Conservation (phyloP, 2,888 invertebrate species). For the Agrochola circellaris region DNA sequence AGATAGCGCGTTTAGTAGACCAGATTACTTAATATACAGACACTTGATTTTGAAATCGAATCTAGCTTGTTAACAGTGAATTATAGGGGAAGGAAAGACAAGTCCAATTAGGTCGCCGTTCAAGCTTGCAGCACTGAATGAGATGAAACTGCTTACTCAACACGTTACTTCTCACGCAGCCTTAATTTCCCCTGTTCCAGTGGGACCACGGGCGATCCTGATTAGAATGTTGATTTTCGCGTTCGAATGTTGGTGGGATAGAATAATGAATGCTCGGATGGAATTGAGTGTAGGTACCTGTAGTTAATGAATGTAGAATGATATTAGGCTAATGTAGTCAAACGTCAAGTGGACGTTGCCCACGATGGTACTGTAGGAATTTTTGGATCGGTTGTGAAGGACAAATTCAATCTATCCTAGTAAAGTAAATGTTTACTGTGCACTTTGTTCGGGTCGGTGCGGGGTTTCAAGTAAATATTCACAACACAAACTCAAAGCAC, state of each 20-base stretch:
- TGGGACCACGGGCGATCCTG: conserved; percentile 2
- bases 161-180: conserved; percentile 1
- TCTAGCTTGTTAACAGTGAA: conserved; percentile 28
- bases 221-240: conserved; percentile 15
- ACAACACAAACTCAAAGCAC: background rate
- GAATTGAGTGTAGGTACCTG: background rate
- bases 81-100: conserved; percentile 23
- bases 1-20: conserved; percentile 22
- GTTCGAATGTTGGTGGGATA: background rate
- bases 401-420: background rate
- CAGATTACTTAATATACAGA: conserved; percentile 34
- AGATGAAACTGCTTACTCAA: conserved; percentile 22
- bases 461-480: background rate
- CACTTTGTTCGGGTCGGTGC: background rate
- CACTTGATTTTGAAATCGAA: conserved; percentile 38
- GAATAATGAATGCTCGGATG: background rate
- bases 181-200: background rate
- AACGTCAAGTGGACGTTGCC: background rate
- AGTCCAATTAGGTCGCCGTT: conserved; percentile 21
- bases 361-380: background rate
- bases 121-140: conserved; percentile 10
- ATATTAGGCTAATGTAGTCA: conserved; percentile 4
- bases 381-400: background rate
- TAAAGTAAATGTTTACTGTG: background rate
- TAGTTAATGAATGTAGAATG: background rate